These are phyloP conservation scores for Athalia circularis DNA, from an alignment of 2,888 invertebrate genomes.

Conservation along the genomic window DNA sequence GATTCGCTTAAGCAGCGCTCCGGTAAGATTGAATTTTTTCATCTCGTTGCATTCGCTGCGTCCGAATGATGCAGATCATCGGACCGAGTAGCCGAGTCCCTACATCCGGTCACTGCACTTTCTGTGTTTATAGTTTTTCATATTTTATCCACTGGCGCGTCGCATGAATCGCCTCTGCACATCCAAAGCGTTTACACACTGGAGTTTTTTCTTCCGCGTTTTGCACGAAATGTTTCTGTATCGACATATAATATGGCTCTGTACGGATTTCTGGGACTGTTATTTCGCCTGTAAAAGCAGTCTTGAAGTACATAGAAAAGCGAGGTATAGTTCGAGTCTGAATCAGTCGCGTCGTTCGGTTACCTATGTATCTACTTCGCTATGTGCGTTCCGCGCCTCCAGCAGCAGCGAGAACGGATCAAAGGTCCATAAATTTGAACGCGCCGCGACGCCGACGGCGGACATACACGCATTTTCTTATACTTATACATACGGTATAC, in stretches of 20 bases:
- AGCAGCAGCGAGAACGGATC: too few relatives aligned
- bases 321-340: too few relatives aligned
- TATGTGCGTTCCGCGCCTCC: too few relatives aligned
- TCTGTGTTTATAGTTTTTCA: constrained; percentile 60
- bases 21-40: constrained; percentile 41
- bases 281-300: not conserved
- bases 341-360: too few relatives aligned
- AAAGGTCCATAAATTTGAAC: too few relatives aligned
- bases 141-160: not conserved
- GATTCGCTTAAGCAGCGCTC: not conserved
- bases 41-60: not conserved
- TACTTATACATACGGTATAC: not conserved
- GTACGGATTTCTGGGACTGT: not conserved
- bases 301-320: too few relatives aligned
- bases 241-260: not conserved
- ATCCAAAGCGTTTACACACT: not conserved
- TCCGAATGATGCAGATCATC: constrained; percentile 52
- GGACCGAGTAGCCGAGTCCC: constrained; percentile 59
- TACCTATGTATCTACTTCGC: too few relatives aligned
- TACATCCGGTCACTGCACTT: constrained; percentile 69
- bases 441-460: too few relatives aligned
- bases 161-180: not conserved
- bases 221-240: not conserved
- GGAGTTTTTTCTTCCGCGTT: not conserved
- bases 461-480: not conserved